Evolutionary conservation across 2,888 invertebrate genomes (phyloP), one percentile per base, ranked within the genome.

Genomic region (Ophraella communa): DNA sequence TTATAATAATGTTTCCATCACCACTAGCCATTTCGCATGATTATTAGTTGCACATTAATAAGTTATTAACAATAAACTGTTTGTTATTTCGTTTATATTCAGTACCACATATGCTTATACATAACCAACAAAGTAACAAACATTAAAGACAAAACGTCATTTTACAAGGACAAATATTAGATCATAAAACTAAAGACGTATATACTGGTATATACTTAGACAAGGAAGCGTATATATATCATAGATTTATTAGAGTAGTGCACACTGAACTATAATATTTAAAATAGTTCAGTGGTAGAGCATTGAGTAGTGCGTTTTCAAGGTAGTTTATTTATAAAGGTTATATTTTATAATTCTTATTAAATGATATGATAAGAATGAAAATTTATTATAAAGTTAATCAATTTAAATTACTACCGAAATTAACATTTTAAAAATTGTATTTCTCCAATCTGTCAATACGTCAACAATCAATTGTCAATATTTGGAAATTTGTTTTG

Each of bases 21-120:
- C 76, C 74, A 75, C 74, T 79, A 75, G 80, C 81, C 82, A 82
- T 82, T 78, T 80, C 80, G 76, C 78, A 78, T 78, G 57, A 39
- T 65, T 51, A 24, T 60, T 27, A 52, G 17, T 18, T 23, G 33
- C 52, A 52, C 44, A 44, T 42, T 52, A 51, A 51, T 11, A n/a
- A 60, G 21, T 60, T 52, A 17, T 30, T 44, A 14, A 39, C 14
- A 14, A 39, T 39, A 14, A 14, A 39, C 35, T 14, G 39, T 44
- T 24, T 49, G 21, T 52, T 44, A 52, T 30, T 30, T 60, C 27
- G 35, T 52, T 60, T 60, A 52, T 30, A 60, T 45, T 20, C 45
- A 21, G 1, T 14, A 49, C 17, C 21, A 35, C 59, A 52, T 60
- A 60, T 60, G 59, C 39, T 44, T 17, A 30, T 44, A 18, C 59